A percentile compares a stretch with the other conserved stretches of the same genome.
phyloP scores from a whole-genome alignment of 2,888 invertebrate genomes.

The Lithodes maja region DNA sequence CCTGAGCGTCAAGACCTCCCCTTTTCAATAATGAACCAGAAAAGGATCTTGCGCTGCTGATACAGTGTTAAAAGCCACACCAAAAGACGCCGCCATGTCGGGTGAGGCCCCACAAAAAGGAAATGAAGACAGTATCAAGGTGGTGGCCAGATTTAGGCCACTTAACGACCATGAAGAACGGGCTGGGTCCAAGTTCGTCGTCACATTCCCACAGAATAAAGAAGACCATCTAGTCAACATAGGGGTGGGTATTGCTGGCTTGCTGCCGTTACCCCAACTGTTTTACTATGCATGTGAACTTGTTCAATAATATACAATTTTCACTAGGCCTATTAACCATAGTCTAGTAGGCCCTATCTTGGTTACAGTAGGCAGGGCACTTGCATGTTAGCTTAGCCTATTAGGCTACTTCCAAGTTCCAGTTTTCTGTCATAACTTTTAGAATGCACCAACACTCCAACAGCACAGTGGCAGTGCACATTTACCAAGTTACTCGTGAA shows the following conservation, averaged over 20 bases:
- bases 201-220: slow-evolving; percentile 91
- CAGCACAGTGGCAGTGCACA: too few relatives aligned
- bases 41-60: neutral
- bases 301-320: too few relatives aligned
- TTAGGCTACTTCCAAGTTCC: too few relatives aligned
- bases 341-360: too few relatives aligned
- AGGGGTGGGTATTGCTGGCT: slow-evolving; percentile 80
- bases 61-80: slow-evolving; percentile 7
- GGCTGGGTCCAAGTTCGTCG: slow-evolving; percentile 98
- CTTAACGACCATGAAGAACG: slow-evolving; percentile 98
- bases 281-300: too few relatives aligned
- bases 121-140: slow-evolving; percentile 67
- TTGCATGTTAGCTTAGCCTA: too few relatives aligned
- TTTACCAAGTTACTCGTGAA: too few relatives aligned
- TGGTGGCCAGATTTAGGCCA: slow-evolving; percentile 98
- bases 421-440: too few relatives aligned
- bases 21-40: slow-evolving; percentile 34
- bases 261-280: too few relatives aligned
- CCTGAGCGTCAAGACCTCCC: neutral
- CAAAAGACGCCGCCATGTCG: slow-evolving; percentile 41
- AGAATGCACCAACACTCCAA: too few relatives aligned
- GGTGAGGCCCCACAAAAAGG: slow-evolving; percentile 47
- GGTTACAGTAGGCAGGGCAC: too few relatives aligned
- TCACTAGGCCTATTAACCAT: too few relatives aligned
- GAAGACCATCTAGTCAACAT: slow-evolving; percentile 97